These are phyloP conservation scores for Apis cerana DNA, from an alignment of 1,140 invertebrate genomes.

Conservation along the genomic window DNA sequence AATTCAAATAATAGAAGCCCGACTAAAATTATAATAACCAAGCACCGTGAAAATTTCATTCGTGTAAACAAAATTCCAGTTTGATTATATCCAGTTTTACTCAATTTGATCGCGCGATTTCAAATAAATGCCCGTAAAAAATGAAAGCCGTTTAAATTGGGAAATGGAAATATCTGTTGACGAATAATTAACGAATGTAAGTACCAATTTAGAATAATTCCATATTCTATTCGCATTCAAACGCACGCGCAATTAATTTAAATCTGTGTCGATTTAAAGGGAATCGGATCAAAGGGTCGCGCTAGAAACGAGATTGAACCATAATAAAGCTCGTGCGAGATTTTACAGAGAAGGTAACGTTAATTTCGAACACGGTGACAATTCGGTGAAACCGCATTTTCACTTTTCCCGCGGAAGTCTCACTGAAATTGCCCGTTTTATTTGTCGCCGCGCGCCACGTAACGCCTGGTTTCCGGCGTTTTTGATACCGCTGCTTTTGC, in stretches of 20 bases:
- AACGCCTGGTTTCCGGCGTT: slow-evolving; percentile 6
- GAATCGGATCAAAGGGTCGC: not conserved
- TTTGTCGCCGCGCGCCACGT: not conserved
- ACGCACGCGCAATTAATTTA: not conserved
- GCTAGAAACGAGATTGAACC: not conserved
- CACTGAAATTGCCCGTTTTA: slow-evolving; percentile 16
- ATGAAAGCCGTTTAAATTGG: too few species aligned
- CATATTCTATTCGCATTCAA: too few species aligned
- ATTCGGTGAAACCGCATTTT: slow-evolving; percentile 1
- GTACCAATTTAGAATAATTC: not conserved
- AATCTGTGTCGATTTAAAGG: not conserved
- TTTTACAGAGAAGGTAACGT: not conserved
- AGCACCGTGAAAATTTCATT: too few species aligned
- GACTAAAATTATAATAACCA: too few species aligned
- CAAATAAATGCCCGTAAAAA: too few species aligned
- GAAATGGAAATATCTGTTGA: too few species aligned
- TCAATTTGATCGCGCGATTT: too few species aligned
- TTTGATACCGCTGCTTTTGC: slow-evolving; percentile 14
- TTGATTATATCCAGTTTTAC: too few species aligned
- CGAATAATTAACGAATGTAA: too few species aligned
- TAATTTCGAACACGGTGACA: not conserved
- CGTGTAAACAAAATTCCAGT: too few species aligned
- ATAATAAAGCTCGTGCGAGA: not conserved
- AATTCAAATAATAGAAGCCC: too few species aligned
- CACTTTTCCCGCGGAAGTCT: not conserved